Base-by-base conservation (phyloP, 2,113 vertebrate species). In the Oryzias celebensis region DNA sequence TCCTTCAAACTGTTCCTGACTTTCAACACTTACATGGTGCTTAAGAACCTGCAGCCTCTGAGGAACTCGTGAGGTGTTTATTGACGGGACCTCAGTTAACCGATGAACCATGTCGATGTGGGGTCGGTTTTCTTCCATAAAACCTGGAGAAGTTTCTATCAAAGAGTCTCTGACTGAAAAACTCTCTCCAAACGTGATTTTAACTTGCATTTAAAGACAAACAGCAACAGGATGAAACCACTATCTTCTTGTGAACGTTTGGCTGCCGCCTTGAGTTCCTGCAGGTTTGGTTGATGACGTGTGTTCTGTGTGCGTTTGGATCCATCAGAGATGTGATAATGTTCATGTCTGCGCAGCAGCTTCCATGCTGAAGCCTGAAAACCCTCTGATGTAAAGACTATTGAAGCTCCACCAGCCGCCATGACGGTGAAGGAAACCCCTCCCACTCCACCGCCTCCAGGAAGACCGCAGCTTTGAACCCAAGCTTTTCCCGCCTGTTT, bases 221-320 rank as follows among this genome's bases (percentile, higher is more conserved):
- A 26, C 46, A 51, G 72, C 24, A 18, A 66, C 58, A 80, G 80
- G 86, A 78, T 77, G 65, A 65, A 88, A 89, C 86, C 89, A 89
- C 87, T 89, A 85, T 53, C 75, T 82, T 41, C 43, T 55, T 44
- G 47, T 58, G 47, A 65, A 71, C 62, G 47, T 61, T 75, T 70
- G 0, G n/a, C 53, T 49, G 22, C 20, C 51, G 62, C 69, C 52
- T 63, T 47, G 12, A 58, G 31, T 48, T 65, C 48, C 71, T 56
- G 71, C 55, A 1, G 55, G 0, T 14, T 58, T 23, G 43, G 58
- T 46, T 53, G 22, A 59, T 65, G 44, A 7, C 31, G 62, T 47
- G 22, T 54, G 10, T 31, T 20, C 46, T 23, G 17, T 18, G 52
- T 52, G 59, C 22, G 58, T 81, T 66, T 65, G 55, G 57, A 15